Evolutionary conservation across 2,888 invertebrate genomes (phyloP).

Genomic region (Trissoscelio sp.): DNA sequence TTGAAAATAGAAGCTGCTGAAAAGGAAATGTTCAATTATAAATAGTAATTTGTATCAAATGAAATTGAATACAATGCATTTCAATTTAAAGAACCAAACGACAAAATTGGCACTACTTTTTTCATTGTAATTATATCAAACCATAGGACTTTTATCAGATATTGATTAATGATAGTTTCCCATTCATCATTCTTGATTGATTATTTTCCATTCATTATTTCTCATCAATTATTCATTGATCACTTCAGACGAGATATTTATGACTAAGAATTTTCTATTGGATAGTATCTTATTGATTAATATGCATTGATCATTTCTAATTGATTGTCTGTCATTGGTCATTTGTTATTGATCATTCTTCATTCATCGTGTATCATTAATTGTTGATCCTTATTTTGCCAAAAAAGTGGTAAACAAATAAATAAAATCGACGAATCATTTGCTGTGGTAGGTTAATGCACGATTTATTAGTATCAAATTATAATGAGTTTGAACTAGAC

Average conservation of each 20-base stretch:
- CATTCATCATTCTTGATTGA: conserved; percentile 13
- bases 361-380: too few species aligned
- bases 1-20: not conserved
- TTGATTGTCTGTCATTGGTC: not conserved
- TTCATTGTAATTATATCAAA: too few species aligned
- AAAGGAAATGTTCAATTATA: not conserved
- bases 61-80: too few species aligned
- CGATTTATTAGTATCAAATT: conserved; percentile 46
- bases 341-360: not conserved
- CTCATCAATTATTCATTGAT: not conserved
- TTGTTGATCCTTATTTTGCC: too few species aligned
- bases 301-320: not conserved
- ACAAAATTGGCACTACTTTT: too few species aligned
- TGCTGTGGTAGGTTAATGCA: conserved; percentile 18
- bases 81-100: too few species aligned
- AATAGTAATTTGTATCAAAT: conserved; percentile 13
- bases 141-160: too few species aligned
- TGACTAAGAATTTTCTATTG: not conserved
- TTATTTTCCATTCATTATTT: conserved; percentile 25
- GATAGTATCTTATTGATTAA: not conserved
- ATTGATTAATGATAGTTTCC: too few species aligned
- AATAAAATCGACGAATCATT: not conserved
- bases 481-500: conserved; percentile 15
- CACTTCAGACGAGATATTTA: not conserved
- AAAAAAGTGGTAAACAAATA: too few species aligned